Evolutionary conservation across 2,113 vertebrate species (phyloP).

Genomic region (Hyla sarda): DNA sequence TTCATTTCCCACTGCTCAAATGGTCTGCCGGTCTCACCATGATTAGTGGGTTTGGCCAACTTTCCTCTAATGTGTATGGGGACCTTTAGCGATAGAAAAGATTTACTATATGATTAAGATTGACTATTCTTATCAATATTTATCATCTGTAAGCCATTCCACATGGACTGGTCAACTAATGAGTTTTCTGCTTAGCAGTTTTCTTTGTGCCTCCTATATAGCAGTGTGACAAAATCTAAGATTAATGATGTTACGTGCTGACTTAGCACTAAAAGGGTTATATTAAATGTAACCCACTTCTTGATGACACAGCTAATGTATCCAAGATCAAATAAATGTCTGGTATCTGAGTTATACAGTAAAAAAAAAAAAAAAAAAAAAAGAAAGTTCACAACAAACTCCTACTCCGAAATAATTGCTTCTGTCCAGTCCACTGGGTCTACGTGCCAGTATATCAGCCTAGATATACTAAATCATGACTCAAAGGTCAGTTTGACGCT

Average conservation of each 20-base stretch:
- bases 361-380: too few species aligned
- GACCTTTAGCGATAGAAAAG: background rate
- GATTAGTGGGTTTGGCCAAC: too few species aligned
- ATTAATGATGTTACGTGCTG: background rate
- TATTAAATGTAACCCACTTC: background rate
- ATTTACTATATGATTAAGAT: background rate
- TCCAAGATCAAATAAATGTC: constrained; percentile 26
- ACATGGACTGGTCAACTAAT: background rate
- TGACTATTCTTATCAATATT: background rate
- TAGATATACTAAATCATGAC: constrained; percentile 22
- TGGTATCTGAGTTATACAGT: background rate
- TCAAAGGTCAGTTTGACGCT: constrained; percentile 27
- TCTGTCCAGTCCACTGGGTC: constrained; percentile 38
- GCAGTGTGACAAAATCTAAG: background rate
- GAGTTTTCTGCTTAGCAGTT: background rate
- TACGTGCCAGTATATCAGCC: constrained; percentile 15
- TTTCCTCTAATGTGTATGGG: too few species aligned
- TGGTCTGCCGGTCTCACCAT: too few species aligned
- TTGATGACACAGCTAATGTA: background rate
- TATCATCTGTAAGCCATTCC: background rate
- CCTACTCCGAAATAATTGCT: constrained; percentile 30
- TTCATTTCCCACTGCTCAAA: too few species aligned
- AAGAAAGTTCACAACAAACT: constrained; percentile 16
- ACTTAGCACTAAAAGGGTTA: background rate
- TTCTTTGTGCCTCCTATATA: background rate